These are phyloP conservation scores for Girardinichthys multiradiatus DNA, from an alignment of 2,113 vertebrate genomes.

Conservation along the genomic window DNA sequence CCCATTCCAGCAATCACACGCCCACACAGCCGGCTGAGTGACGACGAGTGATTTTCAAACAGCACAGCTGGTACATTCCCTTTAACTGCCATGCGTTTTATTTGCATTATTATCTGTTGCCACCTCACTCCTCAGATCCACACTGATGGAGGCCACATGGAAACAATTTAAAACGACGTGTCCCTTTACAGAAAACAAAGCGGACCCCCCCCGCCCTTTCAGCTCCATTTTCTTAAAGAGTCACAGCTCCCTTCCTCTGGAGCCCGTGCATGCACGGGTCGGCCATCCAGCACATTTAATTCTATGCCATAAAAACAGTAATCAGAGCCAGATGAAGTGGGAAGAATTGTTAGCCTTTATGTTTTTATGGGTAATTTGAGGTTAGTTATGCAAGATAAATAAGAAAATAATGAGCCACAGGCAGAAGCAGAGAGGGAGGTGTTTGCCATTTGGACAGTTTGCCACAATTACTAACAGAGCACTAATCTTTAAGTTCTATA, in stretches of 20 bases:
- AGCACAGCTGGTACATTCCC: constrained; percentile 62
- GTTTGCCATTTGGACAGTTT: constrained; percentile 54
- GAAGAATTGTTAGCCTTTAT: constrained; percentile 74
- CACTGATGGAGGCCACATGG: constrained; percentile 74
- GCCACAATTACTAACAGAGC: constrained; percentile 41
- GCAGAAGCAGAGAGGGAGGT: constrained; percentile 46
- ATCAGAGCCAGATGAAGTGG: constrained; percentile 81
- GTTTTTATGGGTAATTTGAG: constrained; percentile 83
- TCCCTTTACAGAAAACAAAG: constrained; percentile 69
- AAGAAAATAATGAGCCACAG: constrained; percentile 73
- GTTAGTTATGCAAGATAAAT: constrained; percentile 81
- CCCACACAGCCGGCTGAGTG: constrained; percentile 64
- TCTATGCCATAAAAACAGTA: constrained; percentile 80
- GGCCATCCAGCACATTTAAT: constrained; percentile 78
- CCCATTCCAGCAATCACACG: constrained; percentile 57
- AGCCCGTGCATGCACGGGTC: constrained; percentile 66
- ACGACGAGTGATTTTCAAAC: constrained; percentile 69
- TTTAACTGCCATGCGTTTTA: constrained; percentile 73
- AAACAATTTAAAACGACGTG: constrained; percentile 68
- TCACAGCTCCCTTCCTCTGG: constrained; percentile 65
- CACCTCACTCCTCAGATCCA: constrained; percentile 71
- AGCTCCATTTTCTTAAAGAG: constrained; percentile 49
- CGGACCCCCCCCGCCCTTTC: constrained; percentile 7
- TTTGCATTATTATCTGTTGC: constrained; percentile 78
- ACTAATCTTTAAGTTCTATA: constrained; percentile 43